Evolutionary conservation across 1,140 invertebrate species (phyloP).

Genomic region (Atta colombica): DNA sequence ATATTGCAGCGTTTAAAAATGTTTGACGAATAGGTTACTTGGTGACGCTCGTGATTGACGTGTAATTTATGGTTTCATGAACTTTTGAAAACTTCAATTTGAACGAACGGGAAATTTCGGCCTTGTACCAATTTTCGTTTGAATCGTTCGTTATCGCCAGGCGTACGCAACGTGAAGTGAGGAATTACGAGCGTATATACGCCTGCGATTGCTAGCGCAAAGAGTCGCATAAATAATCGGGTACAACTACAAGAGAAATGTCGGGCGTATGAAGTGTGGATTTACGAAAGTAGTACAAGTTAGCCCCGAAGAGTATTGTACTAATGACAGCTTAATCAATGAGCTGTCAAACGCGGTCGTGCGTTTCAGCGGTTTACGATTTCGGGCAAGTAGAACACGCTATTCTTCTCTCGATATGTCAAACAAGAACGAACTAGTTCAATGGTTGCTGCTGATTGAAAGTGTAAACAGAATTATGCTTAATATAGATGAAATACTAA

Average conservation of each 20-base stretch:
- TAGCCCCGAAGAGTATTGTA: slow-evolving; percentile 28
- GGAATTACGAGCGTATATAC: neutral
- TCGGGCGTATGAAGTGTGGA: neutral
- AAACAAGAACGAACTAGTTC: slow-evolving; percentile 4
- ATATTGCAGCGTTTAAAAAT: neutral
- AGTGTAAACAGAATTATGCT: slow-evolving; percentile 40
- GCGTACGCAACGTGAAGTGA: neutral
- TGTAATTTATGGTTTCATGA: slow-evolving; percentile 4
- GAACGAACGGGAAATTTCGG: neutral
- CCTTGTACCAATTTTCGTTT: neutral
- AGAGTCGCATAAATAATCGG: slow-evolving; percentile 31
- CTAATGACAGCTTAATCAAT: slow-evolving; percentile 50
- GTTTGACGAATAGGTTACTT: neutral
- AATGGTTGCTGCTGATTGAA: slow-evolving; percentile 4
- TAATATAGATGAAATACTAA: slow-evolving; percentile 11
- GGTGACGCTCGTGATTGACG: neutral
- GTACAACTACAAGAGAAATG: neutral
- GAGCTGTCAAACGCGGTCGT: slow-evolving; percentile 46
- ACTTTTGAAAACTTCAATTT: neutral
- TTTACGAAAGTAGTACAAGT: slow-evolving; percentile 44
- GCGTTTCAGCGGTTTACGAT: slow-evolving; percentile 30
- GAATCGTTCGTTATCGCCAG: slow-evolving; percentile 16
- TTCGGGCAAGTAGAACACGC: slow-evolving; percentile 14
- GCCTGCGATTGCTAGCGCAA: neutral
- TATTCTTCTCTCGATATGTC: slow-evolving; percentile 25